Percentiles rank a stretch among this genome's conserved stretches.
These are phyloP conservation scores for Bombus breviceps DNA, from an alignment of 1,140 invertebrate genomes.

Conservation along the genomic window DNA sequence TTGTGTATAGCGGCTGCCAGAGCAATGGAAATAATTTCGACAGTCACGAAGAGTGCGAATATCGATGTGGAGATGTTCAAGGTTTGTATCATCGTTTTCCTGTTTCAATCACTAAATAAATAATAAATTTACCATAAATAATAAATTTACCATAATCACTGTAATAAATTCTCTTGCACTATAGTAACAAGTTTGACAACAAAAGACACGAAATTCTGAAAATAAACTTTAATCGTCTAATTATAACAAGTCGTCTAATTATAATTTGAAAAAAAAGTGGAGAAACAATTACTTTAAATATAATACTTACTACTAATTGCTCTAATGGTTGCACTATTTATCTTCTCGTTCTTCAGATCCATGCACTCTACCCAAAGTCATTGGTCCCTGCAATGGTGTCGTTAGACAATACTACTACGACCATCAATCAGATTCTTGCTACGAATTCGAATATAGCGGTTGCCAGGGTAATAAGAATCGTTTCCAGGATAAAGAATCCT, in stretches of 20 bases:
- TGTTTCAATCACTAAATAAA: too few species aligned
- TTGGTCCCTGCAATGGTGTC: conserved; percentile 88
- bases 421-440: conserved; percentile 84
- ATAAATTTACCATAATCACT: too few species aligned
- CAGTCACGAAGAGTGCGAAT: conserved; percentile 89
- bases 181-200: not conserved
- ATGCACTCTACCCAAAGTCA: conserved; percentile 88
- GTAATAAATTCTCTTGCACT: not conserved
- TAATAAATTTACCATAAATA: too few species aligned
- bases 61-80: conserved; percentile 88
- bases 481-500: conserved; percentile 82
- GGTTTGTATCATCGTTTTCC: conserved; percentile 77
- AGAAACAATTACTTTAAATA: not conserved
- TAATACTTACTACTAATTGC: not conserved
- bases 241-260: not conserved
- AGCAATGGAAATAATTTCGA: conserved; percentile 95
- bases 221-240: not conserved
- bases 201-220: too few species aligned
- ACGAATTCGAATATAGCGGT: conserved; percentile 87
- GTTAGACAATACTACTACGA: conserved; percentile 91
- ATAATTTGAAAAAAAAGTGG: not conserved
- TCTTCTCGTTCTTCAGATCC: conserved; percentile 81
- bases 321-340: not conserved
- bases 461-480: conserved; percentile 89
- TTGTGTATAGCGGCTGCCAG: conserved; percentile 92